Percentiles rank a stretch among this genome's conserved stretches.
Conservation (phyloP, 1,140 invertebrate genomes). For the Saccostrea cuccullata region DNA sequence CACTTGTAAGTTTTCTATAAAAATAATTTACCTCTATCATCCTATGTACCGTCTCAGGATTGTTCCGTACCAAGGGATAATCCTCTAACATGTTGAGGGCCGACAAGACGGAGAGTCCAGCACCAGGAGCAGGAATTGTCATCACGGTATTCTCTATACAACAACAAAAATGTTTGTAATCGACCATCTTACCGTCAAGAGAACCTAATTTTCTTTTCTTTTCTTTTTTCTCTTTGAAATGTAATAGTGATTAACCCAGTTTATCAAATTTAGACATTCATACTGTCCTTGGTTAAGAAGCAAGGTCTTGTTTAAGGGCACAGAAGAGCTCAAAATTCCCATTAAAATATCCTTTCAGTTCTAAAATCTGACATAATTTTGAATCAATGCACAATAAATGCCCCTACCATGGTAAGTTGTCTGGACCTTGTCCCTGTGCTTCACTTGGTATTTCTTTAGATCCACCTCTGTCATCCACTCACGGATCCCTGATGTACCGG, state of each 20-base stretch:
- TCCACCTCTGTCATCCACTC: constrained; percentile 72
- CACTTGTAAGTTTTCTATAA: too few relatives aligned
- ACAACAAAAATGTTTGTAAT: not conserved
- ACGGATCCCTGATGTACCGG: not conserved
- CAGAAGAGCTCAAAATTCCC: too few relatives aligned
- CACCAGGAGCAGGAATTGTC: constrained; percentile 67
- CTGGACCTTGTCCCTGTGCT: constrained; percentile 67
- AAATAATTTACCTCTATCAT: constrained; percentile 69
- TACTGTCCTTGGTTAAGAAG: too few relatives aligned
- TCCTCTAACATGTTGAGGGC: constrained; percentile 73
- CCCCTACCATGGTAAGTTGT: constrained; percentile 69
- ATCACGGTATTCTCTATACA: constrained; percentile 63
- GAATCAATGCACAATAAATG: not conserved
- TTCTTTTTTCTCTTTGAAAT: too few relatives aligned
- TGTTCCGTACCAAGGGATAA: constrained; percentile 59
- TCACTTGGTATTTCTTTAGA: constrained; percentile 77
- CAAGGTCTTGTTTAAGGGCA: too few relatives aligned
- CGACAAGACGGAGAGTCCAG: constrained; percentile 67
- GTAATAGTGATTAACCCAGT: too few relatives aligned
- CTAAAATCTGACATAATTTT: too few relatives aligned
- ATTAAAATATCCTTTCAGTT: too few relatives aligned
- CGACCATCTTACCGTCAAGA: not conserved
- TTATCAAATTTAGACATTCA: too few relatives aligned
- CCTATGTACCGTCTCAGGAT: constrained; percentile 63
- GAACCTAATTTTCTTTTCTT: too few relatives aligned